Conservation (phyloP, 2,797 vertebrate species). For the Trachurus trachurus region DNA sequence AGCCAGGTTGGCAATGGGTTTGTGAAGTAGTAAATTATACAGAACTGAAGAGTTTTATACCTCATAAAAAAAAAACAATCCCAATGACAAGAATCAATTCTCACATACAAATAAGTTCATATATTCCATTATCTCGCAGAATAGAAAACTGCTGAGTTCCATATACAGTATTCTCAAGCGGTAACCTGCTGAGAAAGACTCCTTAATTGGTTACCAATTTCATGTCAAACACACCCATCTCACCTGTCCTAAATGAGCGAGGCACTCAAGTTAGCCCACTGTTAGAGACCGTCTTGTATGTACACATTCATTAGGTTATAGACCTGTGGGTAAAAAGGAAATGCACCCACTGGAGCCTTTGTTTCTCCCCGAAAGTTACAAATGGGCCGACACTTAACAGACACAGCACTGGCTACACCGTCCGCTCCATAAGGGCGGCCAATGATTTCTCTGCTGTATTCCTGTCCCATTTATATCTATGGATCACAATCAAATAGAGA, state of each 20-base stretch:
- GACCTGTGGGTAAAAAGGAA: conserved; percentile 60
- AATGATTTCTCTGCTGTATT: conserved; percentile 28
- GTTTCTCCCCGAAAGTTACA: conserved; percentile 44
- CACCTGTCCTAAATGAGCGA: conserved; percentile 64
- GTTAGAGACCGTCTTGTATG: conserved; percentile 70
- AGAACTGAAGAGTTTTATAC: conserved; percentile 58
- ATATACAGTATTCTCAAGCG: conserved; percentile 50
- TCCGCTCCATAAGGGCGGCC: conserved; percentile 13
- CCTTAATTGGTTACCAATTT: conserved; percentile 46
- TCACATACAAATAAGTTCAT: conserved; percentile 60
- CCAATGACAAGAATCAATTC: conserved; percentile 45
- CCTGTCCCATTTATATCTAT: conserved; percentile 30
- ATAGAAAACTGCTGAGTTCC: conserved; percentile 63
- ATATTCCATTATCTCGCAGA: conserved; percentile 55
- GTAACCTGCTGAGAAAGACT: conserved; percentile 37
- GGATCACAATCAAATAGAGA: conserved; percentile 57
- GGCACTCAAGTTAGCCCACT: conserved; percentile 80
- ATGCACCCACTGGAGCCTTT: conserved; percentile 43
- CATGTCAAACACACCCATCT: conserved; percentile 41
- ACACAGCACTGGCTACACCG: conserved; percentile 30
- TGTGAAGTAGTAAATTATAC: conserved; percentile 47
- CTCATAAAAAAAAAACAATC: conserved; percentile 38
- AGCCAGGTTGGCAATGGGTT: conserved; percentile 34
- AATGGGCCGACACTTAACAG: conserved; percentile 36
- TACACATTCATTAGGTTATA: conserved; percentile 82